Conservation (phyloP, 2,888 invertebrate species). For the Nyleta sp. region DNA sequence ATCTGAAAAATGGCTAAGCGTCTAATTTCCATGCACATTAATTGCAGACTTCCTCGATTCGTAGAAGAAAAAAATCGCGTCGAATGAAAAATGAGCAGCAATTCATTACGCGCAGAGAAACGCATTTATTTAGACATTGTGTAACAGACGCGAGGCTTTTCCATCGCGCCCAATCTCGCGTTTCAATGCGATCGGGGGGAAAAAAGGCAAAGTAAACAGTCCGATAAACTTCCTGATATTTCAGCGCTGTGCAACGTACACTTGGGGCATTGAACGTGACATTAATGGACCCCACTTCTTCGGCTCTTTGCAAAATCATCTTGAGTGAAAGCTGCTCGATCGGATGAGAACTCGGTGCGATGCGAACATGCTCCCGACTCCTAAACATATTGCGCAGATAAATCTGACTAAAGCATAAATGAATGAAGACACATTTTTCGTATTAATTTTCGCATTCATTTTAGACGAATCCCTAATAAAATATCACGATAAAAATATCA, state of each 20-base stretch:
- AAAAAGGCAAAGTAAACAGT: conserved; percentile 13
- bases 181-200: not conserved
- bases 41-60: conserved; percentile 23
- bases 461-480: no score
- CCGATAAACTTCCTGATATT: conserved; percentile 46
- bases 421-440: not conserved
- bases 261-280: conserved; percentile 66
- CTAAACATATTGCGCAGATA: conserved; percentile 30
- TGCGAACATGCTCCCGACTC: not conserved
- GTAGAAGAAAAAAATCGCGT: conserved; percentile 16
- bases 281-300: conserved; percentile 63
- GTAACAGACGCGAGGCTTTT: conserved; percentile 13
- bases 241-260: conserved; percentile 12
- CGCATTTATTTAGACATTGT: conserved; percentile 23
- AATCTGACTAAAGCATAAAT: no score
- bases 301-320: conserved; percentile 61
- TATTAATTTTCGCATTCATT: no score
- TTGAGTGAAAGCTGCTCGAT: conserved; percentile 64
- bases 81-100: not conserved
- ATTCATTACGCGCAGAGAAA: conserved; percentile 33
- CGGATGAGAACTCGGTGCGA: conserved; percentile 16
- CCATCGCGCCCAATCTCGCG: not conserved
- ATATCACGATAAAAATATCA: no score
- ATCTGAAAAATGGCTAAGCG: not conserved
- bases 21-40: conserved; percentile 17